These are phyloP conservation scores for Lindbergichthys nudifrons DNA, from an alignment of 2,797 vertebrate species.

Conservation along the genomic window DNA sequence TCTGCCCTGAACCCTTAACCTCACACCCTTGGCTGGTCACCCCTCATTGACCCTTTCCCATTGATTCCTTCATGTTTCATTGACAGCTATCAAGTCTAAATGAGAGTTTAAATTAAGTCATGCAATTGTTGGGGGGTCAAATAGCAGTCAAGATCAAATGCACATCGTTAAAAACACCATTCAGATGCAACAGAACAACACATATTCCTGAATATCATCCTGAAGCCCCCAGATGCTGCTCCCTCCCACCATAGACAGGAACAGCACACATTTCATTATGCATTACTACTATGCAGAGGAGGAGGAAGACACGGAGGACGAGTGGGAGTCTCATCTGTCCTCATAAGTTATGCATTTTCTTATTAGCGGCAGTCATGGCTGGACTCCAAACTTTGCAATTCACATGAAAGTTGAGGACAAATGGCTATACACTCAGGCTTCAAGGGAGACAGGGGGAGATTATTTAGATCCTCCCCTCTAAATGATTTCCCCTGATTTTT, in stretches of 20 bases:
- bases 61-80: not conserved
- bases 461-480: not conserved
- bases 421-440: not conserved
- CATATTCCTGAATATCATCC: not conserved
- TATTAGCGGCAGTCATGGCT: conserved; percentile 2
- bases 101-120: not conserved
- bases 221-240: not conserved
- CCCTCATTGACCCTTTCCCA: not conserved
- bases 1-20: not conserved
- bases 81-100: not conserved
- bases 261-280: conserved; percentile 7
- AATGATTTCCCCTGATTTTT: not conserved
- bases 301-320: not conserved
- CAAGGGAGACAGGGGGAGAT: not conserved
- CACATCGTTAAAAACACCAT: not conserved
- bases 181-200: not conserved
- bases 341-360: conserved; percentile 2
- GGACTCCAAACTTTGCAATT: conserved; percentile 15
- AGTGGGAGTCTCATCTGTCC: not conserved
- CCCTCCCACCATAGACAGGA: not conserved
- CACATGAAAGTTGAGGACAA: conserved; percentile 8
- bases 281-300: not conserved
- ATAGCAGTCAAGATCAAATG: not conserved
- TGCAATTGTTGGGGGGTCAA: not conserved
- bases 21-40: not conserved